Evolutionary conservation across 2,888 invertebrate species (phyloP), one percentile per base, ranked within the genome.

Genomic region (Drosophila nr. perissopoda): DNA sequence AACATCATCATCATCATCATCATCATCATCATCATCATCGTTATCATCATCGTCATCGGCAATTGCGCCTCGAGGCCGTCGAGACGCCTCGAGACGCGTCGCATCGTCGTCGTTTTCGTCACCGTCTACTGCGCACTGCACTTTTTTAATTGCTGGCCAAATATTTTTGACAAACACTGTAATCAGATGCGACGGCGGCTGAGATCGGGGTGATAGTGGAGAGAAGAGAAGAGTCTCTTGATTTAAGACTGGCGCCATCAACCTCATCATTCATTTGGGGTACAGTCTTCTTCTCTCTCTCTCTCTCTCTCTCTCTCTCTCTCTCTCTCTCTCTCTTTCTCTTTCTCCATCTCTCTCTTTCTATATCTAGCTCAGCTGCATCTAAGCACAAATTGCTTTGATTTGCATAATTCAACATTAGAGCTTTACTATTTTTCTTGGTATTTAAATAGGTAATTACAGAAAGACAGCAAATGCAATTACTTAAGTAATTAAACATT

Each of bases 101-200:
- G 57, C 73, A 54, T 70, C 63, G 60, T 42, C 53, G 57, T 51
- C 61, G 46, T 61, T 67, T 25, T 69, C 77, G 81, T 79, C 81
- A 81, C 52, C 61, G 79, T 80, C 82, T 81, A 89, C 89, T 85
- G 89, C 89, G 89, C 88, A 84, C 63, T 85, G 88, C 89, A 81
- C 74, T 81, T 81, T 82, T 74, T 82, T 87, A 87, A 83, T 79
- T 84, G 88, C 85, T 82, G 88, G 71, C 74, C 85, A 89, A 85
- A 85, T 85, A 85, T 87, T 85, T 87, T 89, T 72, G 77, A 82
- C 84, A 85, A 85, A 85, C 75, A 89, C 59, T 77, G 82, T 87
- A 89, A 87, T 89, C 85, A 87, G 84, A 72, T 79, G 81, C 61
- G 46, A 46, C 42, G 69, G 67, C 79, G 73, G 81, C 25, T 72